phyloP scores from a whole-genome alignment of 1,140 invertebrate species.

The Heliconius hewitsoni region DNA sequence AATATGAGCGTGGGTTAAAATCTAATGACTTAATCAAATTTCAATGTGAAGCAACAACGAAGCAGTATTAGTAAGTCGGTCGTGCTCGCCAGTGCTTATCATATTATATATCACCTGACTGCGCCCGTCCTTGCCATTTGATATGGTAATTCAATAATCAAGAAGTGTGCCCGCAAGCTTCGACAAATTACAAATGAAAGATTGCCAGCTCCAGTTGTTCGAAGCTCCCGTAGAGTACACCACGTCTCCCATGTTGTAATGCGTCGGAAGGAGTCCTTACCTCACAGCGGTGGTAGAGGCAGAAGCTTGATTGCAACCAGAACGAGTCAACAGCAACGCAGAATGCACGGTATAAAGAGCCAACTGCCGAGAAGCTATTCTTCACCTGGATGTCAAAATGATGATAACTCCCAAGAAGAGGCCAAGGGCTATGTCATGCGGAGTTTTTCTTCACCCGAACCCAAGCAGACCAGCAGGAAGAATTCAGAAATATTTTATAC shows the following conservation, averaged over 20 bases:
- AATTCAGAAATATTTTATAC: constrained; percentile 61
- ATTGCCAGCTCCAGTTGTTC: constrained; percentile 53
- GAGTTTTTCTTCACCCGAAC: constrained; percentile 70
- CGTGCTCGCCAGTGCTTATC: constrained; percentile 69
- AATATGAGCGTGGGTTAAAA: constrained; percentile 47
- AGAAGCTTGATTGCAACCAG: constrained; percentile 70
- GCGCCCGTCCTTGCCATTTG: constrained; percentile 66
- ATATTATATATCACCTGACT: constrained; percentile 71
- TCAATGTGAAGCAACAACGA: constrained; percentile 50
- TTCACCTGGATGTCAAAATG: constrained; percentile 58
- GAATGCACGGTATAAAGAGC: constrained; percentile 54
- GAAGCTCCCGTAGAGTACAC: constrained; percentile 45
- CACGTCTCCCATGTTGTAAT: constrained; percentile 56
- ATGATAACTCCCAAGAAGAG: constrained; percentile 42
- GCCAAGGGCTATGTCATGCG: constrained; percentile 58
- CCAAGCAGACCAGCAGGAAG: constrained; percentile 52
- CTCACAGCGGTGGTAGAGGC: constrained; percentile 51
- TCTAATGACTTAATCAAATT: constrained; percentile 39
- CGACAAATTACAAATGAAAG: constrained; percentile 56
- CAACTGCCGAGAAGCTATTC: constrained; percentile 69
- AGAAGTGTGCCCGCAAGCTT: constrained; percentile 60
- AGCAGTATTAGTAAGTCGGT: constrained; percentile 54
- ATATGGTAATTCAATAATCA: constrained; percentile 68
- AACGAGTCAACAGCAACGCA: constrained; percentile 65
- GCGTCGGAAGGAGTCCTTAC: constrained; percentile 61